These are phyloP conservation scores for Casuarius casuarius DNA, from an alignment of 2,113 vertebrate genomes.

Conservation along the genomic window DNA sequence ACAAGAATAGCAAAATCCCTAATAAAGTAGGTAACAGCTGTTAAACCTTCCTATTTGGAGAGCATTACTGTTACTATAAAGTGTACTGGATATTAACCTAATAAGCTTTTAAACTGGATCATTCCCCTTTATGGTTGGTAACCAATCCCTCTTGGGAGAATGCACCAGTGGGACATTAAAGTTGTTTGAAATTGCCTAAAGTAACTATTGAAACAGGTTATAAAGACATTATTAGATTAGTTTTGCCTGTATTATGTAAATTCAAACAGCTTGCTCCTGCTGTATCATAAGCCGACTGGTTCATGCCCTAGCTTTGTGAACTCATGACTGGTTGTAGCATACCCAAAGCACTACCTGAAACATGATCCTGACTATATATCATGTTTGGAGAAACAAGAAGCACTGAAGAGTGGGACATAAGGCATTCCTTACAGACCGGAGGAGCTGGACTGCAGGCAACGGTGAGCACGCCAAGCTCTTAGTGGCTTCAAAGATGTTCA, in stretches of 20 bases:
- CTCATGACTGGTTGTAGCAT: neutral
- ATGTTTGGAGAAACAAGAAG: neutral
- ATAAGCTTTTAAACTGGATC: neutral
- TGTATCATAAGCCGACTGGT: neutral
- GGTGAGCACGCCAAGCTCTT: neutral
- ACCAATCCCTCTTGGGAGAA: neutral
- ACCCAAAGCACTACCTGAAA: neutral
- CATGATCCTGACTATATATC: neutral
- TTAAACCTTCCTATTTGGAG: neutral
- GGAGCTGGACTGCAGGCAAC: accelerated
- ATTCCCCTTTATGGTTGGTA: neutral
- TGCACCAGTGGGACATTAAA: neutral
- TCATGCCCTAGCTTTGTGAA: neutral
- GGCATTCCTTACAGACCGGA: neutral
- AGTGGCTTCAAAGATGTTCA: neutral
- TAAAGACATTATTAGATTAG: neutral
- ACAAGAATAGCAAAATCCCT: neutral
- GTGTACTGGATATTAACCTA: neutral
- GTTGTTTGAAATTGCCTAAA: neutral
- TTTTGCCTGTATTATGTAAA: neutral
- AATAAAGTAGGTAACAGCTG: neutral
- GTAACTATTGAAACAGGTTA: neutral
- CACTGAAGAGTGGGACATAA: neutral
- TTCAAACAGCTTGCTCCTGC: neutral
- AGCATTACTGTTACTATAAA: neutral